Base-by-base conservation (phyloP, 1,140 invertebrate species). In the Conopomorpha cramerella region DNA sequence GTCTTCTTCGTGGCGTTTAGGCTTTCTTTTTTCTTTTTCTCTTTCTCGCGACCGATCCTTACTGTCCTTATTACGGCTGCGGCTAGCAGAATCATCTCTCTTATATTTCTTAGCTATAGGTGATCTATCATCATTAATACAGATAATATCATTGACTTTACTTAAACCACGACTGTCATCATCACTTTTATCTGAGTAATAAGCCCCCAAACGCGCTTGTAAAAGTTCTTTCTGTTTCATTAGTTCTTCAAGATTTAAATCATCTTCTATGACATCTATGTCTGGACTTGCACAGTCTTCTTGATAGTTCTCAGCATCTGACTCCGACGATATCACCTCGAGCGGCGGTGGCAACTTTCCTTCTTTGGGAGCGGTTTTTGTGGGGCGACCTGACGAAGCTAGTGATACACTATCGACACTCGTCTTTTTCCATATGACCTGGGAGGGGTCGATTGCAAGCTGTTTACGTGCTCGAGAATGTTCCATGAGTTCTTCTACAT, bases 201-300 rank as follows among this genome's bases (percentile, higher is more conserved):
- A 84, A 23, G 80, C 82, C 23, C 82, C 82, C 25, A 86, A 59
- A 25, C 83, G 76, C 13, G 84, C 84, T 57, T 86, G 84, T 36
- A 86, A 60, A 12, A 85, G 47, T 60, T 89, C 90, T 73, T 93
- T 93, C 65, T 93, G 90, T 51, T 87, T 87, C 90, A 93, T 93
- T 39, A 94, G 70, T 43, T 93, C 91, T 59, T 93, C 91, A 4
- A 93, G 67, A 67, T 93, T 91, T 39, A 93, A 85, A 49, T 93
- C 91, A 55, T 92, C 90, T 62, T 92, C 90, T 36, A 91, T 86
- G 16, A 90, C 83, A 3, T 82, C 81, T 35, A 90, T 82, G 51
- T 90, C 87, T 16, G 89, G 89, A 43, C 87, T 90, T 45, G 87
- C 87, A 45, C 84, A 83, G 56, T 91, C 89, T 35, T 85, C 80